Evolutionary conservation across 2,797 vertebrate genomes (phyloP).

Genomic region (Serranus cabrilla): DNA sequence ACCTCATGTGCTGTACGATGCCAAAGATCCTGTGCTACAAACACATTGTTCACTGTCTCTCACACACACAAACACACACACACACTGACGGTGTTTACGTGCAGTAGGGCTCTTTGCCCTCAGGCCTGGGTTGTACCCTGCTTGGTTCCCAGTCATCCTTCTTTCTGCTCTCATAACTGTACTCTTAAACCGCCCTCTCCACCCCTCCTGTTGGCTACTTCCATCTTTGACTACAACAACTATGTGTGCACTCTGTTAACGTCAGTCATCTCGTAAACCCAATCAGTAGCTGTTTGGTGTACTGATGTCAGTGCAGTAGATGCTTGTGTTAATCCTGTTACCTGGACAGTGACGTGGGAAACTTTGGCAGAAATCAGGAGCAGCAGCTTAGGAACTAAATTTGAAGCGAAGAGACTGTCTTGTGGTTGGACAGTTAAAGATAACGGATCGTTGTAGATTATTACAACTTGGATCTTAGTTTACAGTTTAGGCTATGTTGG

Average conservation of each 20-base stretch:
- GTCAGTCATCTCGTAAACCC: background rate
- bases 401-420: constrained; percentile 2
- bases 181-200: constrained; percentile 4
- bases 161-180: constrained; percentile 19
- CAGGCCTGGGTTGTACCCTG: constrained; percentile 54
- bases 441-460: background rate
- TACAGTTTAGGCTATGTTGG: too few relatives aligned
- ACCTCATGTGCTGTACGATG: background rate
- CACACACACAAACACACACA: constrained; percentile 13
- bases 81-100: too few relatives aligned
- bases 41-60: background rate
- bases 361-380: constrained; percentile 14
- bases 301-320: background rate
- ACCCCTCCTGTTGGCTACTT: background rate
- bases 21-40: constrained; percentile 4
- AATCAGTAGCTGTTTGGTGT: background rate
- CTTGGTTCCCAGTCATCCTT: constrained; percentile 6
- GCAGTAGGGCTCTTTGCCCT: constrained; percentile 52
- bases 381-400: constrained; percentile 26
- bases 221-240: background rate
- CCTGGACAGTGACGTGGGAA: constrained; percentile 6
- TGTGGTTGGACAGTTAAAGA: too few relatives aligned
- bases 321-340: constrained; percentile 21
- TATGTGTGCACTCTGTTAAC: background rate
- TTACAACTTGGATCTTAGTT: background rate